Conservation (phyloP, 1,140 invertebrate species). For the Potamilus streckersoni region DNA sequence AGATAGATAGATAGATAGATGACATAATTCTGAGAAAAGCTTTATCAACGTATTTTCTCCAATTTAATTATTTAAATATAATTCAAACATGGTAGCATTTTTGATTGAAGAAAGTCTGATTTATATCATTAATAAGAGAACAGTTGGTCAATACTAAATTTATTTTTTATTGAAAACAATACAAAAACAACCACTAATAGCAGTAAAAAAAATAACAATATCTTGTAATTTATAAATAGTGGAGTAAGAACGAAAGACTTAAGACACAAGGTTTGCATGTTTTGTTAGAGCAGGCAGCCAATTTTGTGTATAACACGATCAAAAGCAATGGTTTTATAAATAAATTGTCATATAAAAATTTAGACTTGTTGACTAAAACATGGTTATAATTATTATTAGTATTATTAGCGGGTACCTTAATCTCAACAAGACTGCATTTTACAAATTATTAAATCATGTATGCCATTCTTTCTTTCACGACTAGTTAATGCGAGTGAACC, state of each 20-base stretch:
- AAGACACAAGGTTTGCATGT: too few species aligned
- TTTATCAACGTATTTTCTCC: background rate
- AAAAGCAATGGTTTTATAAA: too few species aligned
- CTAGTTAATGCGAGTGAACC: conserved; percentile 8
- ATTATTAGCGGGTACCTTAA: too few species aligned
- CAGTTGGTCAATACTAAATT: background rate
- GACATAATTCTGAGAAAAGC: background rate
- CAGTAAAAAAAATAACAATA: background rate
- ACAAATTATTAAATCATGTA: background rate
- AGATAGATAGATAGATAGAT: too few species aligned
- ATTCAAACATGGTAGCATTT: background rate
- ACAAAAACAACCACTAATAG: background rate
- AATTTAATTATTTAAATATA: background rate
- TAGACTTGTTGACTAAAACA: too few species aligned
- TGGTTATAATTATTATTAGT: too few species aligned
- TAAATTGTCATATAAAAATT: too few species aligned
- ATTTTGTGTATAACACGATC: too few species aligned
- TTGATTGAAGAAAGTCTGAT: background rate
- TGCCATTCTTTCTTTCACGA: background rate
- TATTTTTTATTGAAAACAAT: too few species aligned
- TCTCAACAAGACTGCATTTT: background rate
- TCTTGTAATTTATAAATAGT: background rate
- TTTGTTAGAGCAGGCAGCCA: too few species aligned
- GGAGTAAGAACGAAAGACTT: background rate
- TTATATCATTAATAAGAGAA: background rate